Evolutionary conservation across 2,888 invertebrate species (phyloP).

Genomic region (Melinaea marsaeus): DNA sequence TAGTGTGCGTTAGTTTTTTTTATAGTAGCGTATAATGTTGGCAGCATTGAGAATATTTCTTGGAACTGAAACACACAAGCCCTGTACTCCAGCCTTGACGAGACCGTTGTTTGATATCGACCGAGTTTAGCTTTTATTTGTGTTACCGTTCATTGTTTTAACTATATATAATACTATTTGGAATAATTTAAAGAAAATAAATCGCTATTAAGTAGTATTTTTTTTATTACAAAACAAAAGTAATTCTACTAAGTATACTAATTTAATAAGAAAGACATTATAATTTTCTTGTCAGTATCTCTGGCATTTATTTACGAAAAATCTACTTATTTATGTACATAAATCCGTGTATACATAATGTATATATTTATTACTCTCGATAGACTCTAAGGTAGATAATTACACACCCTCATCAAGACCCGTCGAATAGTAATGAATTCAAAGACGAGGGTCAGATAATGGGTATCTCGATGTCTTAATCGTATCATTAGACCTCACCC

Average conservation of each 20-base stretch:
- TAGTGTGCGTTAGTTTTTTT: conserved; percentile 59
- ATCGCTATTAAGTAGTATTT: neutral
- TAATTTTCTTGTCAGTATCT: too few species aligned
- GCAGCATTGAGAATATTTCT: conserved; percentile 30
- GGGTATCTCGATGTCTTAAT: conserved; percentile 69
- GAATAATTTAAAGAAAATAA: neutral
- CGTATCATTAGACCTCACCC: conserved; percentile 50
- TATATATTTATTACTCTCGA: neutral
- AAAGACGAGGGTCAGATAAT: conserved; percentile 59
- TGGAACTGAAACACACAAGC: conserved; percentile 33
- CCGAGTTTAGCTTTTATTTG: conserved; percentile 6
- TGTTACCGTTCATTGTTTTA: neutral
- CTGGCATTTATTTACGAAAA: too few species aligned
- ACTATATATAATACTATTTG: neutral
- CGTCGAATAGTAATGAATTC: conserved; percentile 57
- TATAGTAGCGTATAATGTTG: conserved; percentile 31
- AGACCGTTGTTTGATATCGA: conserved; percentile 1
- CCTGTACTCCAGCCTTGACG: conserved; percentile 27
- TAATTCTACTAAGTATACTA: too few species aligned
- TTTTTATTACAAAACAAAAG: too few species aligned
- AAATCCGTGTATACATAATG: neutral
- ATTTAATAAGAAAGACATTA: too few species aligned
- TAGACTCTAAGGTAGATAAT: neutral
- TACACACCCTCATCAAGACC: conserved; percentile 21
- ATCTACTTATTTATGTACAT: neutral